Percentiles rank a stretch among this genome's conserved stretches.
These are phyloP conservation scores for Agrypnus murinus DNA, from an alignment of 2,888 invertebrate species.

Conservation along the genomic window DNA sequence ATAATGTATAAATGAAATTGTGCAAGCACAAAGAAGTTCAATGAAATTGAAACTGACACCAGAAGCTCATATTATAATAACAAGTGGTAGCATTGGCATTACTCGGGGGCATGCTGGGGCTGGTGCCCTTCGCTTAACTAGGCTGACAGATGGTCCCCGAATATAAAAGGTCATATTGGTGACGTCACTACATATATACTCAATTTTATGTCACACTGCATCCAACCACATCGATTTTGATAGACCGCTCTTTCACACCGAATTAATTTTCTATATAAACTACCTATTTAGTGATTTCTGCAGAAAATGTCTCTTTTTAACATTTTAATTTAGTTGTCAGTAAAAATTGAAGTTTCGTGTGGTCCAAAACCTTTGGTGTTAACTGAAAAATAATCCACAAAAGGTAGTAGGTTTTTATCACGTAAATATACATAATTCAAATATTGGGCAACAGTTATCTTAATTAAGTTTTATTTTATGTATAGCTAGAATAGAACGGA, in stretches of 20 bases:
- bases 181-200: constrained; percentile 65
- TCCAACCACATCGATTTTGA: constrained; percentile 57
- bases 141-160: constrained; percentile 68
- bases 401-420: too few relatives aligned
- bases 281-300: neutral
- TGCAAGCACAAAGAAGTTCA: constrained; percentile 57
- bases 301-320: constrained; percentile 17
- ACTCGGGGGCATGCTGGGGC: constrained; percentile 63
- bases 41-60: constrained; percentile 67
- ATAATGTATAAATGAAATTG: constrained; percentile 50
- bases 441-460: too few relatives aligned
- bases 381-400: too few relatives aligned
- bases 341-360: too few relatives aligned
- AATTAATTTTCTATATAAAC: constrained; percentile 37
- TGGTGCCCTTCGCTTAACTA: constrained; percentile 62
- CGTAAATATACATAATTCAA: too few relatives aligned
- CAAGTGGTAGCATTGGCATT: constrained; percentile 64
- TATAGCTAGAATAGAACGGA: too few relatives aligned
- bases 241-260: constrained; percentile 50
- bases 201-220: constrained; percentile 62
- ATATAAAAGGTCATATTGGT: constrained; percentile 68
- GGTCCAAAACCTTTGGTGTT: too few relatives aligned
- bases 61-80: constrained; percentile 61
- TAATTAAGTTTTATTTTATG: too few relatives aligned
- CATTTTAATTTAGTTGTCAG: too few relatives aligned